phyloP scores from a whole-genome alignment of 2,113 vertebrate genomes.

The Progne subis region DNA sequence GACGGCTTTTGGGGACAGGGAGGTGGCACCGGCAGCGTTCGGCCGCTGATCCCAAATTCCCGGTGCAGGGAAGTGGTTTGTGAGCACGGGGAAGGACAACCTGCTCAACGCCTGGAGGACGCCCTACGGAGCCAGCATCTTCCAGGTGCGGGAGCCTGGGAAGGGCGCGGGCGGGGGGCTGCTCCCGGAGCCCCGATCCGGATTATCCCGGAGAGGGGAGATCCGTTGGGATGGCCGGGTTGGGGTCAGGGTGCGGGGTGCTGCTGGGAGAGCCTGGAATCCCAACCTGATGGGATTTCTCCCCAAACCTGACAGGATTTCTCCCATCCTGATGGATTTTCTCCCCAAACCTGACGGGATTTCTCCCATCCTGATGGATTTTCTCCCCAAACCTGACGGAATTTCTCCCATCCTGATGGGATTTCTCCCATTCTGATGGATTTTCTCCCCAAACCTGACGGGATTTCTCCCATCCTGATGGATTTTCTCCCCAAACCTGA shows the following conservation, averaged over 20 bases:
- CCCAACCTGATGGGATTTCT: not conserved
- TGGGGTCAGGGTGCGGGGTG: rapidly evolving
- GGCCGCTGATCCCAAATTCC: not conserved
- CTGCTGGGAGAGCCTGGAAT: no score
- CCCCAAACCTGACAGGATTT: no score
- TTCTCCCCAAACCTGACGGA: not conserved
- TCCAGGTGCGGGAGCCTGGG: slow-evolving; percentile 75
- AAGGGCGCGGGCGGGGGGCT: not conserved
- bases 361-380: no score
- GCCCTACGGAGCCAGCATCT: slow-evolving; percentile 79
- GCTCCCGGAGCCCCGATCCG: rapidly evolving
- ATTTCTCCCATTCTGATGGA: not conserved
- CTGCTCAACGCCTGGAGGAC: slow-evolving; percentile 83
- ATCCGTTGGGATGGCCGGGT: rapidly evolving
- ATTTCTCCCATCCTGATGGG: no score
- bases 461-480: no score
- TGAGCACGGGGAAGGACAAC: slow-evolving; percentile 86
- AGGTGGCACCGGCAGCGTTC: rapidly evolving
- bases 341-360: no score
- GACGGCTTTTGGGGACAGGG: rapidly evolving
- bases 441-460: no score
- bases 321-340: not conserved
- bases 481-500: no score
- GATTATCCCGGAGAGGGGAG: not conserved
- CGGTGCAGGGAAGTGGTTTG: slow-evolving; percentile 84